These are phyloP conservation scores for Capitella teleta DNA, from an alignment of 1,140 invertebrate genomes.

Conservation along the genomic window DNA sequence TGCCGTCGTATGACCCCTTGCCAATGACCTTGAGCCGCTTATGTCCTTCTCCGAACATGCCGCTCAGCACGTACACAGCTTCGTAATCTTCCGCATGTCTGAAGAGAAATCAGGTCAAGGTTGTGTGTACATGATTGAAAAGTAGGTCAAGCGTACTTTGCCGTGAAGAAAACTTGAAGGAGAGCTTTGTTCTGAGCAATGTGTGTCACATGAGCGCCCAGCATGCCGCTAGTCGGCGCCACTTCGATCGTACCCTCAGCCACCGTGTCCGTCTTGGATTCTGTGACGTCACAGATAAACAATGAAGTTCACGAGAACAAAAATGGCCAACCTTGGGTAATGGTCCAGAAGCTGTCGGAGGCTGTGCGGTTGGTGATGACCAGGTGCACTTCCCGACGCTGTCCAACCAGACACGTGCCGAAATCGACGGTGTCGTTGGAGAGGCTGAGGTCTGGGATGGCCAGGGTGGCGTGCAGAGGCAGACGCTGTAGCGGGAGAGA, in stretches of 20 bases:
- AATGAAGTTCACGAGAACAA: not conserved
- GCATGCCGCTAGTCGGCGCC: constrained; percentile 18
- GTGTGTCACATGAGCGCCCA: constrained; percentile 31
- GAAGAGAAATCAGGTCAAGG: constrained; percentile 13
- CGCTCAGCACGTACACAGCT: constrained; percentile 24
- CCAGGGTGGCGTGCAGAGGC: constrained; percentile 26
- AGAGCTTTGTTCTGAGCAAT: constrained; percentile 28
- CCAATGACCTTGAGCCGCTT: constrained; percentile 22
- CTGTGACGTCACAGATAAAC: constrained; percentile 11
- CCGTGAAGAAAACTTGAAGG: constrained; percentile 28
- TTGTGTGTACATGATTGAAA: not conserved
- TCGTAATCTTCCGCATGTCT: constrained; percentile 34
- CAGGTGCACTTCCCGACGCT: constrained; percentile 22
- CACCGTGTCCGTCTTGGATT: constrained; percentile 17
- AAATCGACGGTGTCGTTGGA: constrained; percentile 28
- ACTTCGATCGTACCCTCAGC: constrained; percentile 21
- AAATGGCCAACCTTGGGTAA: not conserved
- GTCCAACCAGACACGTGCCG: constrained; percentile 34
- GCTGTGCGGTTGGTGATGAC: constrained; percentile 23
- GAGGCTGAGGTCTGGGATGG: constrained; percentile 27
- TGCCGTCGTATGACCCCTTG: constrained; percentile 35
- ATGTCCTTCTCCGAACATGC: constrained; percentile 26
- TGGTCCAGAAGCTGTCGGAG: constrained; percentile 25
- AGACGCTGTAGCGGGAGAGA: constrained; percentile 28
- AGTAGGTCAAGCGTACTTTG: constrained; percentile 23